Base-by-base conservation (phyloP, 2,113 vertebrate species). In the Dryoscopus gambensis region DNA sequence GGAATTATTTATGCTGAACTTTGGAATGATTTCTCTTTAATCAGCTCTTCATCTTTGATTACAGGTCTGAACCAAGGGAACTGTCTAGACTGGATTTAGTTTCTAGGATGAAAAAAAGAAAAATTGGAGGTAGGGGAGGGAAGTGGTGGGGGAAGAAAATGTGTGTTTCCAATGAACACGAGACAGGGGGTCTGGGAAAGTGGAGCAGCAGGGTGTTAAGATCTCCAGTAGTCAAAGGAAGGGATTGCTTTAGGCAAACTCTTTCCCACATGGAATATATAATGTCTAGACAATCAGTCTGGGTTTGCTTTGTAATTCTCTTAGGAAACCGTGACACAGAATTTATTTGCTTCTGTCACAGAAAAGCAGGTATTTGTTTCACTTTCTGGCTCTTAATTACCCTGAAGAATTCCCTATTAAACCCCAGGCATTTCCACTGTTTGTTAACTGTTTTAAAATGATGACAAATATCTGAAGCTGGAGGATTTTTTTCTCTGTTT, bases 211-310 rank as follows among this genome's bases (percentile, higher is more conserved):
- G 96, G 87, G 90, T 96, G 93, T 95, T 97, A 95, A 97, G 95
- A 96, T 97, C 89, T 95, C 95, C 94, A 73, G 90, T 89, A 93
- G 92, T 97, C 95, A 97, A 98, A 97, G 94, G 96, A 97, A 94
- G 94, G 80, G 92, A 90, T 92, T 93, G 55, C 69, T 93, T 89
- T 82, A 89, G 95, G 95, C 94, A 90, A 82, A 71, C 89, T 86
- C 87, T 95, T 97, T 97, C 95, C 96, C 59, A 39, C 57, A 79
- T 96, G 96, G 92, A 93, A 88, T 95, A 91, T 91, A 83, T 77
- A 69, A 70, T 91, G 96, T 98, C 98, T 98, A 98, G 97, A 98
- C 92, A 52, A 88, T 89, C 37, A 84, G 94, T 97, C 97, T 98
- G 95, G 92, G 84, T 97, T 98, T 98, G 97, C 93, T 95, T 96